Base-by-base conservation (phyloP, 2,113 vertebrate genomes). In the Damaliscus lunatus region DNA sequence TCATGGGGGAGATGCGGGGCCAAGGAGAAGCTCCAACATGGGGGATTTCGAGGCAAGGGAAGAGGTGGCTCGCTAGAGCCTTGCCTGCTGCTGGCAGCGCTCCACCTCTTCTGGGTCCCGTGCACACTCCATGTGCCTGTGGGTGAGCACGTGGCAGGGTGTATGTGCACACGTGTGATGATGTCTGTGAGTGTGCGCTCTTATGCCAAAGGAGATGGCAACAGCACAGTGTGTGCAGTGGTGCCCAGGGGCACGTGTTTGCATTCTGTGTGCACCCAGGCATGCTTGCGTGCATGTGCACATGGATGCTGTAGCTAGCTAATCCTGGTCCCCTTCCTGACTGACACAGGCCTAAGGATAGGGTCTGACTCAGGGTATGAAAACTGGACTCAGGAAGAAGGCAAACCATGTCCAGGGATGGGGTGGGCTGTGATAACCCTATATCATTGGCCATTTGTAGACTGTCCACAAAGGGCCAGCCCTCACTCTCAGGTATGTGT, bases 131-230 rank as follows among this genome's bases (percentile, higher is more conserved):
- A 92, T 87, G 97, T 97, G 97, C 89, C 90, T 93, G 96, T 98
- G 96, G 89, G 93, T 96, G 94, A 93, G 96, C 98, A 98, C 96
- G 74, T 97, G 97, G 86, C 91, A 94, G 94, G 89, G 48, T 90
- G 40, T 90, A 10, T 82, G 46, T 46, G 57, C 60, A 93, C 97
- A 96, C 25, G 57, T 97, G 98, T 86, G 53, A 36, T 50, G 93
- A 74, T 83, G 33, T 97, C 87, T 94, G 50, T 60, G 46, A 82
- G 64, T 67, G 74, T 36, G 27, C 29, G 85, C 52, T 83, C 78
- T 90, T 93, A 64, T 90, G 84, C 94, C 53, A 52, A 55, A 85
- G 55, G 82, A 96, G 88, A 97, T 55, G 95, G 83, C 87, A 92
- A 52, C n/a, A 93, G 86, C 93, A 71, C 83, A 48, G 81, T 89